Conservation (phyloP, 2,888 invertebrate genomes). For the Boloria euphrosyne region DNA sequence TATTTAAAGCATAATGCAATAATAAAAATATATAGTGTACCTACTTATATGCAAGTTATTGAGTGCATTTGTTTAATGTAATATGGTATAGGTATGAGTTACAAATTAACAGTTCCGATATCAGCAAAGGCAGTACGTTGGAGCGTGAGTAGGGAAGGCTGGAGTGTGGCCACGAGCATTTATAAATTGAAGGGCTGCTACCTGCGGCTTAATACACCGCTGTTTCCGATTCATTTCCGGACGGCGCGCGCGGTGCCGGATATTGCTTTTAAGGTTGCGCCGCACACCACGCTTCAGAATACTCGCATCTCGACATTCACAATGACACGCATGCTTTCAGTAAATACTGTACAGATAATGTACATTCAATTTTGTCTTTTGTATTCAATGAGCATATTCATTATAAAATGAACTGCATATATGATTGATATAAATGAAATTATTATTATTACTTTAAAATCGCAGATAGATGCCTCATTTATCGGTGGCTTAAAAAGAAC, state of each 20-base stretch:
- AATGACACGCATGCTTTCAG: slow-evolving; percentile 27
- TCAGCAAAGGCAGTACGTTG: slow-evolving; percentile 55
- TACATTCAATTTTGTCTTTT: background rate
- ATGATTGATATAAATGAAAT: too few species aligned
- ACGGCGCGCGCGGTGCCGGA: slow-evolving; percentile 80
- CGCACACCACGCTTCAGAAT: slow-evolving; percentile 62
- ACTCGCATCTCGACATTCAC: slow-evolving; percentile 35
- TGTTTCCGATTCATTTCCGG: slow-evolving; percentile 84
- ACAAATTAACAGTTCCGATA: slow-evolving; percentile 73
- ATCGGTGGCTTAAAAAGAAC: too few species aligned
- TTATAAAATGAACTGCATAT: too few species aligned
- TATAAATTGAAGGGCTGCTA: slow-evolving; percentile 82
- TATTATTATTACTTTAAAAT: too few species aligned
- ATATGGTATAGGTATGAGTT: slow-evolving; percentile 52
- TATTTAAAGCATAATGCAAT: slow-evolving; percentile 3
- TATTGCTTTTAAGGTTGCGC: slow-evolving; percentile 83
- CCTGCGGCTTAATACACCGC: slow-evolving; percentile 83
- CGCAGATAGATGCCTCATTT: too few species aligned
- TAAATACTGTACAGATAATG: background rate
- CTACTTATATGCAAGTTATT: background rate
- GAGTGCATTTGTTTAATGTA: slow-evolving; percentile 13
- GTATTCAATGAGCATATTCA: too few species aligned
- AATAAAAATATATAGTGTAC: background rate
- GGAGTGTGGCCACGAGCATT: slow-evolving; percentile 74
- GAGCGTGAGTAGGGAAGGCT: slow-evolving; percentile 54